Base-by-base conservation (phyloP, 2,797 vertebrate species). In the Brotula barbata region DNA sequence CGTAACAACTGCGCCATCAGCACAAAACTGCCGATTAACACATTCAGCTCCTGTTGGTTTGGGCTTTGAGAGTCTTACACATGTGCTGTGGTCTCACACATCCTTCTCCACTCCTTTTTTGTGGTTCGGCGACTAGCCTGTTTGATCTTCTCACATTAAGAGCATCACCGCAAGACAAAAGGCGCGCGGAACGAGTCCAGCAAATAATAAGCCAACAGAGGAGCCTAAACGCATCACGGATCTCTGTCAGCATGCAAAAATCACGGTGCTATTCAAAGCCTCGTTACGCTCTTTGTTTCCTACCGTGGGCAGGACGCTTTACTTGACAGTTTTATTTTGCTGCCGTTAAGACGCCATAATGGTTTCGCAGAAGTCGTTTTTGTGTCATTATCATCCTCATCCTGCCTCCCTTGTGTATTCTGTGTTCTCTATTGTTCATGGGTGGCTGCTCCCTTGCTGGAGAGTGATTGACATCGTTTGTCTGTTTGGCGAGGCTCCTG, bases 81-180 rank as follows among this genome's bases (percentile, higher is more conserved):
- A 59, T 48, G 36, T 25, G 67, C 76, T 69, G 82, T 87, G 75
- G 78, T 19, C 46, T 76, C 56, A 41, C n/a, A n/a, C n/a, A 39
- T 20, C 21, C 7, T 19, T 12, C 15, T 14, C 17, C 45, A 11
- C 23, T 16, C 13, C 2, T 45, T 82, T 82, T 87, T 57, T 81
- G 80, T 72, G 82, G 73, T 64, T 57, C 8, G 33, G 48, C 51
- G 52, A 57, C 58, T 23, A 51, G 69, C 62, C 51, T 71, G 71
- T 88, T 87, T 88, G 80, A 87, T 88, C 78, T 84, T 60, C 17
- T 63, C 63, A 31, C 54, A 59, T 80, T 80, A 68, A 80, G 68
- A 57, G 53, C 67, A 43, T 50, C 10, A 6, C 58, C 40, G 40
- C 74, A 58, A 84, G 83, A 79, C 51, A 10, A n/a, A 50, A 59